Evolutionary conservation across 2,113 vertebrate genomes (phyloP).

Genomic region (Laterallus jamaicensis): DNA sequence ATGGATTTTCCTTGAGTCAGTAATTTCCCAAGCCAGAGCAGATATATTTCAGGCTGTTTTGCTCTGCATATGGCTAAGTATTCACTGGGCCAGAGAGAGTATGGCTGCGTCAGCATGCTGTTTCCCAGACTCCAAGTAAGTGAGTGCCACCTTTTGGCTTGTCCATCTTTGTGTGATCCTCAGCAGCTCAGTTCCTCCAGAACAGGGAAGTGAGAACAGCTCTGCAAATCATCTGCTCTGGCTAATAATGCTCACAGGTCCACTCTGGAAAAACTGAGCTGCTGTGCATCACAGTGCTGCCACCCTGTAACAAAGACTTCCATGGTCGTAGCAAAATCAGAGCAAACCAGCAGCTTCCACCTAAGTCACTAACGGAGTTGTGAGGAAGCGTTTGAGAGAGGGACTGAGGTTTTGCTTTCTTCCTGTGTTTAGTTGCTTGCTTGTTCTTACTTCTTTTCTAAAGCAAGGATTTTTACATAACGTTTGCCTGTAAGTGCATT

Average conservation of each 20-base stretch:
- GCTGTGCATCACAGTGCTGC: neutral
- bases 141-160: neutral
- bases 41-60: neutral
- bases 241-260: neutral
- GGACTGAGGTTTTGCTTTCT: conserved; percentile 1
- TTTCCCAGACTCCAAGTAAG: neutral
- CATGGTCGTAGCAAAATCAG: neutral
- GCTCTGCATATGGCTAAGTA: neutral
- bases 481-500: neutral
- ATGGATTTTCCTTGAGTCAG: neutral
- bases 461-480: conserved; percentile 17
- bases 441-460: neutral
- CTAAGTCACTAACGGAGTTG: neutral
- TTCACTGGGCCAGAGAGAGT: neutral
- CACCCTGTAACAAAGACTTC: neutral
- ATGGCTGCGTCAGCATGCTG: neutral
- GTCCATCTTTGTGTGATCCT: neutral
- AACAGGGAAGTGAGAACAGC: neutral
- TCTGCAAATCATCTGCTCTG: neutral
- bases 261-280: neutral
- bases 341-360: neutral
- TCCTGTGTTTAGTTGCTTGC: conserved; percentile 1
- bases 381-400: neutral
- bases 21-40: neutral
- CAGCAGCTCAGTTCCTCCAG: neutral